Evolutionary conservation across 2,888 invertebrate species (phyloP).

Genomic region (Epistrophe grossulariae): DNA sequence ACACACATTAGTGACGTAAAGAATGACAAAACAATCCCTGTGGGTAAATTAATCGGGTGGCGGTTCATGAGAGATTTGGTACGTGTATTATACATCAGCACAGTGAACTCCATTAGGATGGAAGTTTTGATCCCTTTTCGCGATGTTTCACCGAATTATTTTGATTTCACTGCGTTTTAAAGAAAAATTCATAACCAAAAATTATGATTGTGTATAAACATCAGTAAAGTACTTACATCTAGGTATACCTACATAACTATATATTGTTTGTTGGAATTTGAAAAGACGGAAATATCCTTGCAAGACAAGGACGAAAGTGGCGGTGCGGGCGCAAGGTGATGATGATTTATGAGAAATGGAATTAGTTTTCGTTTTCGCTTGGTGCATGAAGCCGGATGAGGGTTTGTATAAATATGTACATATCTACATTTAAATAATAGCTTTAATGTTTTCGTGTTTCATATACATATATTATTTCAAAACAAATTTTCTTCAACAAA

Average conservation of each 20-base stretch:
- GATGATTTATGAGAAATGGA: slow-evolving; percentile 70
- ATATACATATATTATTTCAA: slow-evolving; percentile 16
- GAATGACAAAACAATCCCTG: slow-evolving; percentile 67
- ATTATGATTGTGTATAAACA: not conserved
- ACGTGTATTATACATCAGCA: slow-evolving; percentile 4
- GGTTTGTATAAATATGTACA: not conserved
- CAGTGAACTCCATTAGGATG: slow-evolving; percentile 71
- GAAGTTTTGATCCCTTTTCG: slow-evolving; percentile 59
- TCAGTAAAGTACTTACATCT: no score
- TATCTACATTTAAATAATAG: not conserved
- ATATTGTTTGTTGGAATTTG: not conserved
- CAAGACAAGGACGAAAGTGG: slow-evolving; percentile 6
- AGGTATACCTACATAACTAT: not conserved
- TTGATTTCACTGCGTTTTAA: slow-evolving; percentile 22
- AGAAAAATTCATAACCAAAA: slow-evolving; percentile 61
- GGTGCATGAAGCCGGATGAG: slow-evolving; percentile 31
- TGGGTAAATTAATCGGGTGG: slow-evolving; percentile 68
- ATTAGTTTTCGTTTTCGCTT: slow-evolving; percentile 55
- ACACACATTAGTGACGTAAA: slow-evolving; percentile 58
- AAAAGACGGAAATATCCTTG: slow-evolving; percentile 26
- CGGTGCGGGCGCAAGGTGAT: slow-evolving; percentile 31
- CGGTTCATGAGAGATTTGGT: slow-evolving; percentile 55
- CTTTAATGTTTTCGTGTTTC: not conserved
- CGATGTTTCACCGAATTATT: slow-evolving; percentile 38
- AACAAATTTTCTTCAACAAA: not conserved